phyloP scores from a whole-genome alignment of 2,113 vertebrate genomes.

The Spermophilus dauricus region DNA sequence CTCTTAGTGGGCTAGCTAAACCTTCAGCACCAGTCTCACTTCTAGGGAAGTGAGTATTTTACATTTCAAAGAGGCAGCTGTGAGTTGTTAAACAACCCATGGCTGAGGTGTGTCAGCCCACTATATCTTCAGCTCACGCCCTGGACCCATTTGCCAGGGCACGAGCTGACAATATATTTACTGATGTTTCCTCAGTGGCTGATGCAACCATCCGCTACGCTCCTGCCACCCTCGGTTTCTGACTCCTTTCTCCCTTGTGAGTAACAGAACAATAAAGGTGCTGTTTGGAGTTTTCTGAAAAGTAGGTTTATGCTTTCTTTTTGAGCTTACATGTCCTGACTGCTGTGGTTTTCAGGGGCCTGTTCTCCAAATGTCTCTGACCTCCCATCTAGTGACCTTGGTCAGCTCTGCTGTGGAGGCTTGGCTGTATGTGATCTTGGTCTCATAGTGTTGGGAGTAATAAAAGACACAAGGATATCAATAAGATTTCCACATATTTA shows the following conservation, averaged over 20 bases:
- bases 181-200: neutral
- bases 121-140: neutral
- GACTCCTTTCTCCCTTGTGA: neutral
- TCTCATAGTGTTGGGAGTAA: neutral
- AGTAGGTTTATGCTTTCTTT: neutral
- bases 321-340: neutral
- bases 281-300: neutral
- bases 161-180: neutral
- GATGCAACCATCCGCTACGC: fast-evolving
- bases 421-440: neutral
- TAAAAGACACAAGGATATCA: neutral
- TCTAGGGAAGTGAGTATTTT: neutral
- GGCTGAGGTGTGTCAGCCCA: neutral
- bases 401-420: too few species aligned
- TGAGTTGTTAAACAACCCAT: neutral
- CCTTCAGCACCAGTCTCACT: neutral
- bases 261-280: neutral
- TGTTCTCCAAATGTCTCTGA: neutral
- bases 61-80: neutral
- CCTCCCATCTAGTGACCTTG: neutral
- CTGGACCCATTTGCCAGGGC: neutral
- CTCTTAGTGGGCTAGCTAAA: neutral
- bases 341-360: neutral
- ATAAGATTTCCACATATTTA: conserved; percentile 64
- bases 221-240: neutral